A percentile compares a stretch with the other conserved stretches of the same genome.
These are phyloP conservation scores for Deilephila elpenor DNA, from an alignment of 2,888 invertebrate species.

Conservation along the genomic window DNA sequence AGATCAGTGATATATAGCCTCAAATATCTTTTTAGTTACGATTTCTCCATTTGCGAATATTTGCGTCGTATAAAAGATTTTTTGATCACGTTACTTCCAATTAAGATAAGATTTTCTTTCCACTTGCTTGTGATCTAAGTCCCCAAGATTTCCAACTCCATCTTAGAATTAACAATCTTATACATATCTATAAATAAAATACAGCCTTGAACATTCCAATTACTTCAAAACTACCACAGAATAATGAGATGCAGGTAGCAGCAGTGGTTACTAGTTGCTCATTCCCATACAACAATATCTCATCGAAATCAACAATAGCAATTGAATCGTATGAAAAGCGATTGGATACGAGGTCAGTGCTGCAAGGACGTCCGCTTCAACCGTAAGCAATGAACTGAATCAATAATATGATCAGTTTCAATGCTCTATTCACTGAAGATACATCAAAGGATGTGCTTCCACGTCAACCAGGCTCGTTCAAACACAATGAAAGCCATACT, in stretches of 20 bases:
- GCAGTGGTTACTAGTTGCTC: not conserved
- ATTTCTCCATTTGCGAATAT: too few relatives aligned
- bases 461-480: not conserved
- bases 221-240: not conserved
- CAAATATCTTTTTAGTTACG: too few relatives aligned
- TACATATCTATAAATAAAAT: too few relatives aligned
- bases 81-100: too few relatives aligned
- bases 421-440: conserved; percentile 21
- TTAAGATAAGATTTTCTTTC: too few relatives aligned
- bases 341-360: conserved; percentile 9
- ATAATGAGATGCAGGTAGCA: not conserved
- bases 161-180: too few relatives aligned
- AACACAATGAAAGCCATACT: conserved; percentile 19
- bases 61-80: too few relatives aligned
- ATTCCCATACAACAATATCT: conserved; percentile 17
- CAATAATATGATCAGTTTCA: conserved; percentile 26
- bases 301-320: not conserved
- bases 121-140: too few relatives aligned
- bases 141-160: too few relatives aligned
- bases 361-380: conserved; percentile 27
- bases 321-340: conserved; percentile 21
- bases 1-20: too few relatives aligned
- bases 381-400: conserved; percentile 27
- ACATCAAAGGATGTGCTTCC: conserved; percentile 19
- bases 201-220: not conserved